These are phyloP conservation scores for Deilephila porcellus DNA, from an alignment of 2,888 invertebrate species.

Conservation along the genomic window DNA sequence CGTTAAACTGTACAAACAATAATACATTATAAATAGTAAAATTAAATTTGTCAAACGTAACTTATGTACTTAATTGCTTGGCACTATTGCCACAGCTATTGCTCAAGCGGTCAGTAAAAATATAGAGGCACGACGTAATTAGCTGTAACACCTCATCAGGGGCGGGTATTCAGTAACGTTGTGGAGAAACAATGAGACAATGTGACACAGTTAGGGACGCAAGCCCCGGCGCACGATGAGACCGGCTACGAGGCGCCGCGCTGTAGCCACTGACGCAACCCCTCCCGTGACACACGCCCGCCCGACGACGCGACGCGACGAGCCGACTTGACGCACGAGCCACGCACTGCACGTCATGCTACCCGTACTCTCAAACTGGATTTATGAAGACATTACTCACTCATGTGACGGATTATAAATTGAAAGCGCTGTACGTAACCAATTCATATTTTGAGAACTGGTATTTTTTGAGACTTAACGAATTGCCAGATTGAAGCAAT, in stretches of 20 bases:
- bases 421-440: too few relatives aligned
- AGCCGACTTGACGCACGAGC: background rate
- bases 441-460: too few relatives aligned
- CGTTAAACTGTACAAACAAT: too few relatives aligned
- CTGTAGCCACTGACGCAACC: constrained; percentile 1
- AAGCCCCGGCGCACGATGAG: background rate
- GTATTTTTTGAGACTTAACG: too few relatives aligned
- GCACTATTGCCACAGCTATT: too few relatives aligned
- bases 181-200: constrained; percentile 2
- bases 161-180: constrained; percentile 1
- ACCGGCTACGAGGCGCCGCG: background rate
- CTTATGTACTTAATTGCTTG: background rate
- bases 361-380: background rate
- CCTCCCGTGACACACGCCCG: background rate
- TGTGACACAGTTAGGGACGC: background rate
- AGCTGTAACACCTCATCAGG: constrained; percentile 5
- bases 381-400: background rate
- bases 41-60: background rate
- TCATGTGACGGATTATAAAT: background rate
- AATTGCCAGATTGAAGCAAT: too few relatives aligned
- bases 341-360: background rate
- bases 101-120: background rate
- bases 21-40: too few relatives aligned
- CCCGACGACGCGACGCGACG: too few relatives aligned
- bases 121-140: constrained; percentile 2